These are phyloP conservation scores for Cephalopachus bancanus DNA, from an alignment of 2,797 vertebrate species.

Conservation along the genomic window DNA sequence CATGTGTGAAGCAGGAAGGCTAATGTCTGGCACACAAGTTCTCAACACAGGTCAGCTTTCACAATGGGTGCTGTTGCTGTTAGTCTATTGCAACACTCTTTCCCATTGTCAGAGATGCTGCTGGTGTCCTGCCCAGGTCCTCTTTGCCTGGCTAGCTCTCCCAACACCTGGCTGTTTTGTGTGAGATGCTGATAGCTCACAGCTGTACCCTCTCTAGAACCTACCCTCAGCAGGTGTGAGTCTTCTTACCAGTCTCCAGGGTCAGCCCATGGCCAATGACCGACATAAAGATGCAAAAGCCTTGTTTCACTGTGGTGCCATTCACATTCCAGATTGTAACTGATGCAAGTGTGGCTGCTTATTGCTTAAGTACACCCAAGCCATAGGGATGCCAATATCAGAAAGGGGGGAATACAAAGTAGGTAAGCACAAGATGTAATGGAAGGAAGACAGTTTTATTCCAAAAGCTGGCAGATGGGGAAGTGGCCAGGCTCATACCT, in stretches of 20 bases:
- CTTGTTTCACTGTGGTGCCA: accelerated
- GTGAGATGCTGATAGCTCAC: background rate
- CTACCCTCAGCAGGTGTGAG: background rate
- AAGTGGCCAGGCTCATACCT: too few relatives aligned
- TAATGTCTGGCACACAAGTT: background rate
- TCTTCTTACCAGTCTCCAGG: background rate
- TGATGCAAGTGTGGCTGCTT: too few relatives aligned
- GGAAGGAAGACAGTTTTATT: too few relatives aligned
- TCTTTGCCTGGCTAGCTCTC: background rate
- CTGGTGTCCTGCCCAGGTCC: background rate
- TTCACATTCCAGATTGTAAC: background rate
- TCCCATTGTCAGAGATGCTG: background rate
- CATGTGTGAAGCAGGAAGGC: background rate
- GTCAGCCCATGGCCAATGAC: background rate
- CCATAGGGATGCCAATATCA: too few relatives aligned
- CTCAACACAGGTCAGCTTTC: background rate
- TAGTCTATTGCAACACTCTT: background rate
- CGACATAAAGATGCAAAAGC: background rate
- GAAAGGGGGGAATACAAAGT: too few relatives aligned
- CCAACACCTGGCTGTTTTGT: background rate
- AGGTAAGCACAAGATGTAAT: too few relatives aligned
- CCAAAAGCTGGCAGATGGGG: too few relatives aligned
- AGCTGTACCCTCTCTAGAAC: background rate
- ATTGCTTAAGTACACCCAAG: too few relatives aligned
- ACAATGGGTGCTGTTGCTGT: background rate